phyloP scores from a whole-genome alignment of 2,113 vertebrate genomes.

The Bostrychus sinensis region DNA sequence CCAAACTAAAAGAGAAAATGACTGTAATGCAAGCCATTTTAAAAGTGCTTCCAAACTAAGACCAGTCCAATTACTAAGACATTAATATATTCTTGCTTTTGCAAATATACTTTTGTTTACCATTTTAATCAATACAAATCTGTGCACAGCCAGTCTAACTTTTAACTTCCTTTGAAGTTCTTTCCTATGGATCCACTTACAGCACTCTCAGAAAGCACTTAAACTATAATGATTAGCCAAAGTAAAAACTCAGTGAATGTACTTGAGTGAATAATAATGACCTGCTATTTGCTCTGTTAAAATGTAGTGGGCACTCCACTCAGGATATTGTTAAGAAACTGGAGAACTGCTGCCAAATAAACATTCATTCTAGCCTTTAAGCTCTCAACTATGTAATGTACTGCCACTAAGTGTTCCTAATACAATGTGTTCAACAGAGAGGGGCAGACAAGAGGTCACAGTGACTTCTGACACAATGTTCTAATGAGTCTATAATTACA shows the following conservation, averaged over 20 bases:
- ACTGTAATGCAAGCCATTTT: too few relatives aligned
- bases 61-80: too few relatives aligned
- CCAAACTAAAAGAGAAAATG: too few relatives aligned
- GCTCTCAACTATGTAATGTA: not conserved
- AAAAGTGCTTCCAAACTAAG: too few relatives aligned
- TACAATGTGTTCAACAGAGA: not conserved
- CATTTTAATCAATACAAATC: too few relatives aligned
- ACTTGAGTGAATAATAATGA: conserved; percentile 41
- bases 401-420: not conserved
- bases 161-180: conserved; percentile 2
- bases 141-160: too few relatives aligned
- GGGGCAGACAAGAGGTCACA: not conserved
- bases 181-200: not conserved
- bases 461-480: not conserved
- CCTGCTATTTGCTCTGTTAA: conserved; percentile 17
- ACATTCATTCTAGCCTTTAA: not conserved
- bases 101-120: too few relatives aligned
- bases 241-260: conserved; percentile 30
- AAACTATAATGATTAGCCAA: conserved; percentile 44
- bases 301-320: conserved; percentile 20
- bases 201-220: conserved; percentile 20
- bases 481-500: not conserved
- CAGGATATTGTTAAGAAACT: conserved; percentile 1
- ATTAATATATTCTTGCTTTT: too few relatives aligned
- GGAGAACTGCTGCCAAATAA: conserved; percentile 2